phyloP scores from a whole-genome alignment of 2,797 vertebrate species.

The Ptychadena robeensis region DNA sequence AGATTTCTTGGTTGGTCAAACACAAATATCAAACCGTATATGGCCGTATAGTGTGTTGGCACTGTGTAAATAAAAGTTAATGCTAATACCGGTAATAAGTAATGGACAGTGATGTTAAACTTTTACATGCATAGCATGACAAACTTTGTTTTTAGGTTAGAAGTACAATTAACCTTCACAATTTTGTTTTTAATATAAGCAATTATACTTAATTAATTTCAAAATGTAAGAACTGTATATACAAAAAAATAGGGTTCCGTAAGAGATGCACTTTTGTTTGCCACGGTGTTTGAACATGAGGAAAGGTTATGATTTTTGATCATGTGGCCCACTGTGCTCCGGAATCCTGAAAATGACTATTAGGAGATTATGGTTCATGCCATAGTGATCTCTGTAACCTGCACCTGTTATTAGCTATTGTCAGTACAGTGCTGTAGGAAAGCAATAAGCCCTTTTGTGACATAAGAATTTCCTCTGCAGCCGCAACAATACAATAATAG shows the following conservation, averaged over 20 bases:
- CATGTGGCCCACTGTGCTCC: neutral
- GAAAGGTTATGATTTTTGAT: neutral
- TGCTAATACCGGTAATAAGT: no score
- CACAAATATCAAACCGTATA: no score
- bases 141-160: no score
- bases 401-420: slow-evolving; percentile 18
- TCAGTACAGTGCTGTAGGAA: slow-evolving; percentile 4
- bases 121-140: no score
- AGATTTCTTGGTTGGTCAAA: no score
- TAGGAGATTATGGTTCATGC: neutral
- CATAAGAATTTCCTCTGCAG: slow-evolving; percentile 29
- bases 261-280: neutral
- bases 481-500: slow-evolving; percentile 29
- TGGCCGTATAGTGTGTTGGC: no score
- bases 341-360: neutral
- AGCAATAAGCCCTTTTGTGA: slow-evolving; percentile 33
- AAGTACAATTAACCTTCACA: no score
- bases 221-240: neutral
- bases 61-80: no score
- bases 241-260: neutral
- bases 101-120: no score
- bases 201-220: no score
- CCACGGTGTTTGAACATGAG: neutral
- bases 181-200: no score
- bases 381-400: slow-evolving; percentile 10